Evolutionary conservation across 2,113 vertebrate genomes (phyloP).

Genomic region (Eira barbara): DNA sequence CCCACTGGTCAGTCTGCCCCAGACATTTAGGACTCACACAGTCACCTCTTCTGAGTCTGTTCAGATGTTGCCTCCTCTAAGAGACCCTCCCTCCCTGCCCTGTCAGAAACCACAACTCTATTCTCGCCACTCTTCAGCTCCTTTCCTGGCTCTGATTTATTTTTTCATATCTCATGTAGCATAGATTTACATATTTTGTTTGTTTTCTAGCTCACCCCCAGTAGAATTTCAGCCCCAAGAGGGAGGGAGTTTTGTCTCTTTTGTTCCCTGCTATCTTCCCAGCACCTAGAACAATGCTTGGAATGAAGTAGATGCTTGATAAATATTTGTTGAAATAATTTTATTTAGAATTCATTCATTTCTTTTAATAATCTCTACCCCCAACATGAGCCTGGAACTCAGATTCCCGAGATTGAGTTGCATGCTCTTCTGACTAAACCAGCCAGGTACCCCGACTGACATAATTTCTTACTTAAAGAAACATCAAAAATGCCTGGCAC

Average conservation of each 20-base stretch:
- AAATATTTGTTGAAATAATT: not conserved
- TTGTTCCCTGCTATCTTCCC: not conserved
- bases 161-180: not conserved
- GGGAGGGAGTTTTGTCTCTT: not conserved
- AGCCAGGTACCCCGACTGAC: not conserved
- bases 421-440: not conserved
- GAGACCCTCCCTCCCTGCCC: not conserved
- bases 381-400: not conserved
- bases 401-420: not conserved
- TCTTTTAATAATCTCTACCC: not conserved
- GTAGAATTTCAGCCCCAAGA: not conserved
- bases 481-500: not conserved
- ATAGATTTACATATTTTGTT: not conserved
- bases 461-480: not conserved
- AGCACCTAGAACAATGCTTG: not conserved
- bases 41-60: too few species aligned
- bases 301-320: not conserved
- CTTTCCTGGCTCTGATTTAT: not conserved
- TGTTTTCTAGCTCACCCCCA: not conserved
- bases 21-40: not conserved
- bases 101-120: fast-evolving
- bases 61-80: not conserved
- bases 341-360: not conserved
- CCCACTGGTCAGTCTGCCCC: not conserved
- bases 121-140: too few species aligned